Evolutionary conservation across 2,797 vertebrate species (phyloP).

Genomic region (Macropus fuliginosus): DNA sequence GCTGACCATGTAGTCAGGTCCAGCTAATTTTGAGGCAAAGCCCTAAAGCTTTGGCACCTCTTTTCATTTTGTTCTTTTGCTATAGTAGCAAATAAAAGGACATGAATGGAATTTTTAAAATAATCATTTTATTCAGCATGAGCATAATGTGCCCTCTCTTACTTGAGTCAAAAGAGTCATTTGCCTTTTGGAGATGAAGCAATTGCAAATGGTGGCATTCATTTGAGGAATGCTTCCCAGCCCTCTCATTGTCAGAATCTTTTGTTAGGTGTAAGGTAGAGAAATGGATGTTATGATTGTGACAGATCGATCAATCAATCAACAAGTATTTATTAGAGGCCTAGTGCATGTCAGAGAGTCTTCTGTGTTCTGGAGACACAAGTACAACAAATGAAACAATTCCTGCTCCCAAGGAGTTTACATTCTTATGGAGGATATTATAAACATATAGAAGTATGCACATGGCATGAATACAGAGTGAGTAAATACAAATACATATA

Average conservation of each 20-base stretch:
- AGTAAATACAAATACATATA: background rate
- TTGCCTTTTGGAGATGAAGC: background rate
- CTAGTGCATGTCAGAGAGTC: background rate
- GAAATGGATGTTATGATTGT: background rate
- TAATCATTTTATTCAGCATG: background rate
- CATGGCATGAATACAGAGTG: background rate
- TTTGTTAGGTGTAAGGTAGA: background rate
- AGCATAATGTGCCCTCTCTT: background rate
- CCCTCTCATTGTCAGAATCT: background rate
- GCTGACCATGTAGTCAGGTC: background rate
- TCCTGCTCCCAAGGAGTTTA: background rate
- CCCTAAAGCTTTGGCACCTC: conserved; percentile 22
- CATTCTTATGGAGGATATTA: background rate
- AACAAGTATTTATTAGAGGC: background rate
- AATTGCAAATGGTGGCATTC: background rate
- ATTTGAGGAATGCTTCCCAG: background rate
- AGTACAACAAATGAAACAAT: background rate
- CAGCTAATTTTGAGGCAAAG: conserved; percentile 41
- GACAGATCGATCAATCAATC: background rate
- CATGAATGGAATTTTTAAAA: conserved; percentile 39
- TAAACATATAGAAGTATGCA: background rate
- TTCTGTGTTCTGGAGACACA: background rate
- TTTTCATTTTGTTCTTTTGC: conserved; percentile 51
- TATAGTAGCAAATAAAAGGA: conserved; percentile 55
- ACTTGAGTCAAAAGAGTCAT: conserved; percentile 11